phyloP scores from a whole-genome alignment of 1,140 invertebrate species.

The Delia radicum region DNA sequence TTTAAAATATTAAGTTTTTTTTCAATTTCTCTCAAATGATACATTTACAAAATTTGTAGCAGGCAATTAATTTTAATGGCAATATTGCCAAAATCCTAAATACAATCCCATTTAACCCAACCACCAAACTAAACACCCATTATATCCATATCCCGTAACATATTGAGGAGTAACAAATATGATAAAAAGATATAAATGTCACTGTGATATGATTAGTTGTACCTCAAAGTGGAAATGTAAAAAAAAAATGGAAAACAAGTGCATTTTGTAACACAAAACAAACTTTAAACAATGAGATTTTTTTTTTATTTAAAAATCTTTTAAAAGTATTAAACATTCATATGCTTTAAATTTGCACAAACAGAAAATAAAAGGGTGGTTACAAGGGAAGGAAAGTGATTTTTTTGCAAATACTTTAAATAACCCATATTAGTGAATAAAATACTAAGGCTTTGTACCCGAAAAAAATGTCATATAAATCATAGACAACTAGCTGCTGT shows the following conservation, averaged over 20 bases:
- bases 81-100: background rate
- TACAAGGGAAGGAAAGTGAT: background rate
- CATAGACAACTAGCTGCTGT: background rate
- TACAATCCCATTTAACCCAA: constrained; percentile 6
- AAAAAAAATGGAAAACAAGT: background rate
- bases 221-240: background rate
- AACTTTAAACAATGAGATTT: constrained; percentile 8
- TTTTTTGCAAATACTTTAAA: constrained; percentile 12
- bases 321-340: background rate
- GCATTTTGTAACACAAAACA: background rate
- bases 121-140: background rate
- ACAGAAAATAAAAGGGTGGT: background rate
- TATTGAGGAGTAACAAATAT: background rate
- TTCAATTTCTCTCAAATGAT: constrained; percentile 2
- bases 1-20: no score
- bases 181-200: constrained; percentile 8
- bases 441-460: background rate
- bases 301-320: no score
- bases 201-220: background rate
- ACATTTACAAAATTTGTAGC: background rate
- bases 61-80: constrained; percentile 10
- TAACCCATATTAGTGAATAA: background rate
- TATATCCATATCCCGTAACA: background rate
- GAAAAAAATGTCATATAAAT: constrained; percentile 7
- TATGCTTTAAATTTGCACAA: constrained; percentile 13